Evolutionary conservation across 2,113 vertebrate species (phyloP).

Genomic region (Phocoena phocoena): DNA sequence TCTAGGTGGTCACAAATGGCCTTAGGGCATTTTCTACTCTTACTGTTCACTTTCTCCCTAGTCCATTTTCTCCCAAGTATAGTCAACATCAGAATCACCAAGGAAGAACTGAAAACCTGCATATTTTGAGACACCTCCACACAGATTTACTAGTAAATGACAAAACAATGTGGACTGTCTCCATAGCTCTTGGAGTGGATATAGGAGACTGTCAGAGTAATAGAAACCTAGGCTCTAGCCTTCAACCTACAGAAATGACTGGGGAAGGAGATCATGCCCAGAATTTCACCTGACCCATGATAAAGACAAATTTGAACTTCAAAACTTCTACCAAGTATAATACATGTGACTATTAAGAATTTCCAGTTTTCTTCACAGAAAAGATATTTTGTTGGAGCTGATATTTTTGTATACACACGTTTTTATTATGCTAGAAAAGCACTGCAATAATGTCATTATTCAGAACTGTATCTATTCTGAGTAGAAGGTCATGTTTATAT

Average conservation of each 20-base stretch:
- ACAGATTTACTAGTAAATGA: background rate
- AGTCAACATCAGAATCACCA: background rate
- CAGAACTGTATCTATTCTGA: background rate
- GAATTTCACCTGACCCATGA: background rate
- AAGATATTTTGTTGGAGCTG: background rate
- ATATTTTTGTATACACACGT: background rate
- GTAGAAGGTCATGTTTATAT: background rate
- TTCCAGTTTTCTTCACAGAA: background rate
- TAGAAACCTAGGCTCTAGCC: background rate
- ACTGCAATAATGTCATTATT: background rate
- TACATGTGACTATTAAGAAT: background rate
- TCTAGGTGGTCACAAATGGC: too few species aligned
- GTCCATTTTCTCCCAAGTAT: background rate
- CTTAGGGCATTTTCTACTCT: background rate
- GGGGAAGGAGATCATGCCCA: background rate
- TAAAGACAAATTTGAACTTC: background rate
- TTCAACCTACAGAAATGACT: background rate
- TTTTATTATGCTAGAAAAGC: background rate
- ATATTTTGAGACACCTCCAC: background rate
- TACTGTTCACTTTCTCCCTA: background rate
- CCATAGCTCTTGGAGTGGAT: background rate
- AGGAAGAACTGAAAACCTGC: background rate
- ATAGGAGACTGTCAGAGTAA: background rate
- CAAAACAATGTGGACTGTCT: rapidly evolving
- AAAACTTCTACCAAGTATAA: background rate